Base-by-base conservation (phyloP, 2,888 invertebrate species). In the Cataglyphis livida region DNA sequence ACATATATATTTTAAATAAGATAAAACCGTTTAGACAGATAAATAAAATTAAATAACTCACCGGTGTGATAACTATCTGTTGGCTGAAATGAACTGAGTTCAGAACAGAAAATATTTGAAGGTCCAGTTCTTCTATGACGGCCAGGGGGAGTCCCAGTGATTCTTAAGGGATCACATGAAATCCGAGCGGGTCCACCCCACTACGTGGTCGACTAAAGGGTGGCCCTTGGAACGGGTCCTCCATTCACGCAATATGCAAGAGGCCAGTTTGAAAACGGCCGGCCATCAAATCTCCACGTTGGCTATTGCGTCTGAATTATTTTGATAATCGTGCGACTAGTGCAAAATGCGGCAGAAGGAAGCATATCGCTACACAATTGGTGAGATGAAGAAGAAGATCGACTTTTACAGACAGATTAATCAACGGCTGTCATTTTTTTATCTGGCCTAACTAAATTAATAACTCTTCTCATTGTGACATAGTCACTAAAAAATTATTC, bases 241-340 rank as follows among this genome's bases (percentile, higher is more conserved):
- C 88, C 89, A 90, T 89, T 92, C 92, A 91, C 92, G 87, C 90
- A 91, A 92, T 92, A 92, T 93, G 91, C 90, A 92, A 91, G 92
- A 90, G 92, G 90, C 92, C 93, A 93, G 93, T 93, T 91, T 84
- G 83, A 84, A 90, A 91, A 92, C 92, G 92, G 74, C 90, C 92
- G 91, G 91, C 91, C 91, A 90, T 90, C 92, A 89, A 90, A 91
- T 92, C 90, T 89, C 90, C 87, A 89, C 90, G 90, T 83, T 51
- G 74, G 83, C 87, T 87, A 83, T 83, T 82, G 74, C 74, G 76
- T 83, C 66, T 38, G 66, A 85, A 88, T 85, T 84, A 82, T 71
- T 54, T 61, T 38, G n/a, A 21, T 71, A 66, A 66, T 57, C 44
- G 84, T 75, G 44, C 68, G 48, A 82, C 57, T 59, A 70, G 87